Base-by-base conservation (phyloP, 2,113 vertebrate species). In the Nasalis larvatus region DNA sequence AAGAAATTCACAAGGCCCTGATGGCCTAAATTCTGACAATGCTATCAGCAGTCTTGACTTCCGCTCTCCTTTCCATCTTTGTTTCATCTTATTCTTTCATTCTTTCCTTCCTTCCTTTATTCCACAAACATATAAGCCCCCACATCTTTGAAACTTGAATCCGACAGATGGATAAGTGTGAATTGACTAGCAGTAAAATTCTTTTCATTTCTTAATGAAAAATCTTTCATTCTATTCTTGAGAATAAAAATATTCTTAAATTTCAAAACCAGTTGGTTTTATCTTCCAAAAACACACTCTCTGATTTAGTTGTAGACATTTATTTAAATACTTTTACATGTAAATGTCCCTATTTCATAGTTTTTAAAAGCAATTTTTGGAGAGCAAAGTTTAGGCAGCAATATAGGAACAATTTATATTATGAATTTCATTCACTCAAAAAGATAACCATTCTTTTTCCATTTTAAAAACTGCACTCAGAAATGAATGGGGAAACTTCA, bases 181-280 rank as follows among this genome's bases (percentile, higher is more conserved):
- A 89, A 86, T 92, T 81, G 71, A 20, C 58, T 66, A 92, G 78
- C 49, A 37, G 11, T 69, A 45, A 95, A 86, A 66, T 85, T 76
- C 17, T 89, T 80, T 30, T 2, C 40, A 20, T 76, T 76, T 92
- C 49, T 42, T 89, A 69, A 69, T 56, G 47, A 68, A 54, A 76
- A 58, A 30, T 23, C 47, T 88, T 92, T 73, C 13, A 74, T 56
- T 92, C 27, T 81, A 14, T 82, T 69, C 8, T 27, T 82, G 16
- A 92, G 73, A 92, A 92, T 68, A 74, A 92, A 89, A 86, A 94
- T 92, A 89, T 86, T 86, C 35, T 27, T 81, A 74, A 92, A 69
- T 94, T 92, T 89, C 30, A 94, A 83, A 95, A 68, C 63, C 32
- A 73, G 27, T 83, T 81, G 8, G 49, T 88, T 94, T 91, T 91